phyloP scores from a whole-genome alignment of 2,113 vertebrate species.

The Egretta garzetta region DNA sequence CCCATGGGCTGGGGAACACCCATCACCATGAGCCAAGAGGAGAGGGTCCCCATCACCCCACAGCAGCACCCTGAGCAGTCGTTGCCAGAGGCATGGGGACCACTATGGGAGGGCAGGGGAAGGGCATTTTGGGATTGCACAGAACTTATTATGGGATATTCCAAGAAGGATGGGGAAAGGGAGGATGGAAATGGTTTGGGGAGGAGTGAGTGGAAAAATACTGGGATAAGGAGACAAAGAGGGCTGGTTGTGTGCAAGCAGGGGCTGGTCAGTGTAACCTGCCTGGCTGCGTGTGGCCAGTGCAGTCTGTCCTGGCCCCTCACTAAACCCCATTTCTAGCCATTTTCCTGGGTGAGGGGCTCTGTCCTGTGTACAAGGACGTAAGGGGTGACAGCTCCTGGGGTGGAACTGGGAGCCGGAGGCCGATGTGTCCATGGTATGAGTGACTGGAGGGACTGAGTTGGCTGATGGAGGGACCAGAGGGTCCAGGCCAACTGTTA shows the following conservation, averaged over 20 bases:
- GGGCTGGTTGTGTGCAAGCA: fast-evolving
- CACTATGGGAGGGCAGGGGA: not conserved
- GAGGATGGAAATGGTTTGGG: not conserved
- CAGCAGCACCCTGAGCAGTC: not conserved
- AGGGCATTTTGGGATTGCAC: fast-evolving
- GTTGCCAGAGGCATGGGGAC: fast-evolving
- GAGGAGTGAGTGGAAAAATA: not conserved
- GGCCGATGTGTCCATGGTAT: not conserved
- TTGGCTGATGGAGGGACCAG: not conserved
- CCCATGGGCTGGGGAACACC: not conserved
- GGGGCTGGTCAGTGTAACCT: not conserved
- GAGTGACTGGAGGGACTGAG: not conserved
- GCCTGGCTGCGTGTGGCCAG: no score
- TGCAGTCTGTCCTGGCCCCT: not conserved
- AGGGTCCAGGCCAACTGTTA: not conserved
- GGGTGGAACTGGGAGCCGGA: fast-evolving
- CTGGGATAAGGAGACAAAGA: not conserved
- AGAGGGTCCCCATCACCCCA: not conserved
- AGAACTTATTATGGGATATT: not conserved
- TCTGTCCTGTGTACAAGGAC: not conserved
- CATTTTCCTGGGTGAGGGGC: fast-evolving
- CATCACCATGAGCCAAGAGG: not conserved
- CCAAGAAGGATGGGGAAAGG: not conserved
- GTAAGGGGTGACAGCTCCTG: not conserved
- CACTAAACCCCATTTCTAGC: not conserved